These are phyloP conservation scores for Scyliorhinus canicula DNA, from an alignment of 2,797 vertebrate genomes.

Conservation along the genomic window DNA sequence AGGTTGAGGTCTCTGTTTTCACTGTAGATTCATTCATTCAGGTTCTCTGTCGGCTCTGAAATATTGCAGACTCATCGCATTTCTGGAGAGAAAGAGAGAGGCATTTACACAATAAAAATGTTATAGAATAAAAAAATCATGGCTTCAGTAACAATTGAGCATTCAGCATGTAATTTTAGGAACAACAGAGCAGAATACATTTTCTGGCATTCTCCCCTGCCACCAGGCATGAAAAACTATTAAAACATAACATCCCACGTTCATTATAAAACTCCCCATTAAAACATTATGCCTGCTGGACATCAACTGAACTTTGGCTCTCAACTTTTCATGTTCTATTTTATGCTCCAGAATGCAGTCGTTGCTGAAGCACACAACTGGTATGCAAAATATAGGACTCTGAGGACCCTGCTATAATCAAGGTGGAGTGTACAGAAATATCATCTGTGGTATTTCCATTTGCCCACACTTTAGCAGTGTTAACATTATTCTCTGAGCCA, in stretches of 20 bases:
- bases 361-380: too few relatives aligned
- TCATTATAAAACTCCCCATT: neutral
- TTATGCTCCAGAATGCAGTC: neutral
- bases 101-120: too few relatives aligned
- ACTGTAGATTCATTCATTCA: too few relatives aligned
- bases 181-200: neutral
- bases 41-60: too few relatives aligned
- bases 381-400: neutral
- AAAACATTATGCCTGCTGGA: neutral
- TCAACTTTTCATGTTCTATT: neutral
- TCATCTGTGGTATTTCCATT: neutral
- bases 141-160: neutral
- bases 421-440: neutral
- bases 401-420: neutral
- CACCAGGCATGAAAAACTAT: neutral
- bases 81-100: too few relatives aligned
- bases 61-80: too few relatives aligned
- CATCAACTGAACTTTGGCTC: slow-evolving; percentile 4
- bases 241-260: neutral
- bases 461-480: neutral
- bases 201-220: neutral
- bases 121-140: neutral
- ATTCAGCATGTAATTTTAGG: neutral
- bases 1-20: too few relatives aligned
- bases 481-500: neutral